Evolutionary conservation across 2,888 invertebrate species (phyloP), one percentile per base, ranked within the genome.

Genomic region (Erpobdella octoculata): DNA sequence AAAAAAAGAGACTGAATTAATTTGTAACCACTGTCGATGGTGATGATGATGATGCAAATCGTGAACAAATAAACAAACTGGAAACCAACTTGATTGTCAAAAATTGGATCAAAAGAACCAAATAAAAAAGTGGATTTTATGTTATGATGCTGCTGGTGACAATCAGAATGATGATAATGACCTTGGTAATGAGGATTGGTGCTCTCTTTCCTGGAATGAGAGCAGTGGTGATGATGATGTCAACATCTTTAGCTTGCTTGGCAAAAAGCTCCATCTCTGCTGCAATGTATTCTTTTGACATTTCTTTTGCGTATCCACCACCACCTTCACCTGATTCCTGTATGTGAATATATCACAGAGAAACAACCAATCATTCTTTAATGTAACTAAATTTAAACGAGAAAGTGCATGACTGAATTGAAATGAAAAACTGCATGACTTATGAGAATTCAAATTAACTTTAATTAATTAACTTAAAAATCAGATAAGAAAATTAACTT

Each of bases 201-300:
- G 92, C 92, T 67, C 87, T 89, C 82, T 89, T 91, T 65, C 92
- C 92, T 18, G 93, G 93, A 77, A 93, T 92, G 18, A 93, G 87
- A 5, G 92, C 92, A 0, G 93, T 93, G n/a, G 89, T 88, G 79
- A 93, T 92, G 76, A 93, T 87, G 48, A 93, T 88, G 79, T 93
- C 93, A 0, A 92, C 90, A 73, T 90, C 90, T 79, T 88, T 88
- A 64, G 90, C 89, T 80, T 93, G 92, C 78, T 89, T 89, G n/a
- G 90, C 91, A 79, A 93, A 90, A 71, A 93, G 84, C 0, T 89
- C 90, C 84, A 91, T 88, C 81, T 93, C 92, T 0, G 92, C 92
- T 72, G 89, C 88, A 74, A 92, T 88, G 82, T 92, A 93, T 80
- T 89, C 83, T 66, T 77, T 75, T 4, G 83, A 83, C 83, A 83